Evolutionary conservation across 1,140 invertebrate species (phyloP), one percentile per base, ranked within the genome.

Genomic region (Yoshiicerus persimilis): DNA sequence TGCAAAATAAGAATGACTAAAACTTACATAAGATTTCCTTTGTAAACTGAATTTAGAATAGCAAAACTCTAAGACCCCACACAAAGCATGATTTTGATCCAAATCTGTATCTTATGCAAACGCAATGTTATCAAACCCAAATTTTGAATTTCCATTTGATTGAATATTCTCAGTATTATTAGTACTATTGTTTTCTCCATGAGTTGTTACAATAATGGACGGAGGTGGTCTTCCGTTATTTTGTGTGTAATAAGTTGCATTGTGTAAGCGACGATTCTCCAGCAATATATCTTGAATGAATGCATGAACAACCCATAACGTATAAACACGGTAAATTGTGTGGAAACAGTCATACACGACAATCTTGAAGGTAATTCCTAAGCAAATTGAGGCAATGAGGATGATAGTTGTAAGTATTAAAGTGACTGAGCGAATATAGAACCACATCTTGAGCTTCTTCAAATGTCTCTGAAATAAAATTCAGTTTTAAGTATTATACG

Each of bases 361-460:
- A 23, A 88, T 75, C 13, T 27, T 13, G 25, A 88, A 32, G 0
- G 66, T 41, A 8, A 75, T 25, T 77, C 83, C 47, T 34, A 88
- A 86, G 27, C 87, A 88, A 2, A 86, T n/a, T 0, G 66, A 47
- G 38, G 66, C 30, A n/a, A 88, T 86, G n/a, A 88, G 36, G 4
- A 80, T 13, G 25, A 88, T n/a, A 8, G 83, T 16, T 13, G 84
- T 66, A 5, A 75, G 16, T 5, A 70, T 8, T 5, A 84, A 39
- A 4, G 70, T 86, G 20, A 86, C 25, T 8, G 41, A 1, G 39
- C 84, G 62, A 16, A 88, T 77, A 25, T 75, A 86, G 34, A 88
- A 88, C 87, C 87, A 88, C 11, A 20, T 25, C 80, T 88, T 88
- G 9, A 62, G 66, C 32, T 70, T 70, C 47, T 86, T 86, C 6